These are phyloP conservation scores for Semnopithecus entellus DNA, from an alignment of 2,113 vertebrate genomes.

Conservation along the genomic window DNA sequence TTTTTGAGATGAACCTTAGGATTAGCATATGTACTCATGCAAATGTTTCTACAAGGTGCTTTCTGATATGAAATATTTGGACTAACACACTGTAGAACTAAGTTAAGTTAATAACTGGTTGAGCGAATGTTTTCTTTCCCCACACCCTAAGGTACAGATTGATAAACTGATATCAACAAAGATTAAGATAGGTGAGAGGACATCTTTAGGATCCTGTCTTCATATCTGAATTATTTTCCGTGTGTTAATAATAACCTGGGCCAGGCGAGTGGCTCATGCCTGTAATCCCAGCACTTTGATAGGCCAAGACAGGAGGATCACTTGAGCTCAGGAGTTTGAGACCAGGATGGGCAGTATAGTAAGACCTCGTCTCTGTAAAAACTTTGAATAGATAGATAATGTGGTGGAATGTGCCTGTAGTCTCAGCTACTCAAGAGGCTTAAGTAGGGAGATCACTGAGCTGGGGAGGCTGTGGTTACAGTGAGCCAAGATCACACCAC, in stretches of 20 bases:
- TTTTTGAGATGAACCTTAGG: neutral
- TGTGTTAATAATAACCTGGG: neutral
- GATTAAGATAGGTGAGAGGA: neutral
- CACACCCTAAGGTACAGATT: neutral
- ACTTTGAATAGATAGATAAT: no score
- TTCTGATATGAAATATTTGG: neutral
- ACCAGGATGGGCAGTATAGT: no score
- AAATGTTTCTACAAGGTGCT: neutral
- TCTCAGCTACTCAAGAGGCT: no score
- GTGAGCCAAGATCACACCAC: no score
- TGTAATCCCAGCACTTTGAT: no score
- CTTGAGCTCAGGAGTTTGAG: no score
- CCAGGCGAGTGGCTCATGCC: no score
- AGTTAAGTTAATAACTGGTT: neutral
- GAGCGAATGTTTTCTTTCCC: neutral
- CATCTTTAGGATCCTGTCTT: neutral
- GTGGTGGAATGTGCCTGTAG: no score
- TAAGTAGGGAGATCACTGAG: no score
- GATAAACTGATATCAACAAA: neutral
- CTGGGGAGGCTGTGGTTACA: no score
- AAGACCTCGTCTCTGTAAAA: no score
- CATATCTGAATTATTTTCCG: neutral
- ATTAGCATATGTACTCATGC: neutral
- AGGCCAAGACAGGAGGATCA: no score
- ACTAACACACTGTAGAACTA: neutral